Conservation (phyloP, 2,113 vertebrate species). For the Dicaeum eximium region DNA sequence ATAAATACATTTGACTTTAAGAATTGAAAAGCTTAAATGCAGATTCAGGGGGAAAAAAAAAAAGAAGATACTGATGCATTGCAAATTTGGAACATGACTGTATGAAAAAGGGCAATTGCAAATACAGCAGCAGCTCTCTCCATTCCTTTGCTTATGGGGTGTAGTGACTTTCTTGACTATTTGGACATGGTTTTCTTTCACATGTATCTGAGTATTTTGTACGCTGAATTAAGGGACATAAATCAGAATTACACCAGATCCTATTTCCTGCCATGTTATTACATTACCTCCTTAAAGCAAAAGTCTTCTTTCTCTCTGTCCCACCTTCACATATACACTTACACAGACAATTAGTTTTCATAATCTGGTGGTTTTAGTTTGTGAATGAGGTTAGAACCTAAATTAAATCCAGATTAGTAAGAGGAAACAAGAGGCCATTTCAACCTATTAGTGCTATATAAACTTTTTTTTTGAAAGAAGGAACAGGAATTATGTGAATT, state of each 20-base stretch:
- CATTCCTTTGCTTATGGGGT: neutral
- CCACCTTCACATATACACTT: neutral
- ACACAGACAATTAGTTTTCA: neutral
- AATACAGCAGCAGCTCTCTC: neutral
- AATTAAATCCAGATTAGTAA: neutral
- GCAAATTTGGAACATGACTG: neutral
- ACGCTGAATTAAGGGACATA: neutral
- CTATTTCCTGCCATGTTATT: neutral
- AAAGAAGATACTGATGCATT: neutral
- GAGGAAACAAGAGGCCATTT: neutral
- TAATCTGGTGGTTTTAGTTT: neutral
- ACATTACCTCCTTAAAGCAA: neutral
- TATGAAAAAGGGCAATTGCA: neutral
- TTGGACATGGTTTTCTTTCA: neutral
- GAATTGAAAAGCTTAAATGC: neutral
- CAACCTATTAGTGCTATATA: neutral
- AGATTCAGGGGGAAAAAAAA: neutral
- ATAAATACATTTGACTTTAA: neutral
- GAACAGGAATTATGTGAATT: neutral
- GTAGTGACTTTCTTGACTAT: neutral
- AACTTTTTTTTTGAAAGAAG: neutral
- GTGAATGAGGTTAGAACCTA: neutral
- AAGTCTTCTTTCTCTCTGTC: neutral
- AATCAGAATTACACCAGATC: neutral
- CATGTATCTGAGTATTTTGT: neutral